A percentile compares a stretch with the other conserved stretches of the same genome.
Evolutionary conservation across 2,888 invertebrate species (phyloP).

Genomic region (Cephus nigrinus): DNA sequence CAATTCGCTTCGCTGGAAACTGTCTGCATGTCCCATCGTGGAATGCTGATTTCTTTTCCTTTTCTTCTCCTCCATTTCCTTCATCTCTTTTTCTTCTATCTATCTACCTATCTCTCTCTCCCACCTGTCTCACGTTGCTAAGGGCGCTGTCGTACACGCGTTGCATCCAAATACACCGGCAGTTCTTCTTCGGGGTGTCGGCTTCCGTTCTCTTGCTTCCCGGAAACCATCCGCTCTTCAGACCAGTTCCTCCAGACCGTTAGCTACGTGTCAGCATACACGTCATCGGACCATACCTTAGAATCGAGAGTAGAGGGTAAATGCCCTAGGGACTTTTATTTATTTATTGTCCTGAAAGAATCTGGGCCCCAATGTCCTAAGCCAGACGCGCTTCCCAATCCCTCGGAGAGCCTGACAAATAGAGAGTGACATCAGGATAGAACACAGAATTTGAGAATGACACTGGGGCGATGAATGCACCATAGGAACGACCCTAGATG

Average conservation of each 20-base stretch:
- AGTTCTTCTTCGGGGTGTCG: background rate
- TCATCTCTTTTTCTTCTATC: slow-evolving; percentile 4
- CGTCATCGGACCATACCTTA: background rate
- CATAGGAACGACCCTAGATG: background rate
- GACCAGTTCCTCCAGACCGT: background rate
- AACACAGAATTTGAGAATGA: background rate
- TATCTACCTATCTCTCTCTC: background rate
- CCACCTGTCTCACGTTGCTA: background rate
- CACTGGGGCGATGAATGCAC: background rate
- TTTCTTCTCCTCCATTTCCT: background rate
- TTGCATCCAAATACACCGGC: slow-evolving; percentile 8
- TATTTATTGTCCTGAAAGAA: background rate
- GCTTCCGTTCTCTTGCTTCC: background rate
- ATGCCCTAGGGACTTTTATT: background rate
- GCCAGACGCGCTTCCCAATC: background rate
- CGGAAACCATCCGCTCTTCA: background rate
- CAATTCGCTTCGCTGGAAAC: slow-evolving; percentile 58
- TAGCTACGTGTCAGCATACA: background rate
- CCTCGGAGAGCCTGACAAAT: background rate
- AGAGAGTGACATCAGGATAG: background rate
- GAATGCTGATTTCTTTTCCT: slow-evolving; percentile 47
- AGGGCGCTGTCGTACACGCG: slow-evolving; percentile 1
- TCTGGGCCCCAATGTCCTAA: background rate
- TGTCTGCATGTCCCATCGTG: slow-evolving; percentile 41
- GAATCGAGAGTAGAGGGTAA: background rate